These are phyloP conservation scores for Mus pahari DNA, from an alignment of 2,113 vertebrate species.

Conservation along the genomic window DNA sequence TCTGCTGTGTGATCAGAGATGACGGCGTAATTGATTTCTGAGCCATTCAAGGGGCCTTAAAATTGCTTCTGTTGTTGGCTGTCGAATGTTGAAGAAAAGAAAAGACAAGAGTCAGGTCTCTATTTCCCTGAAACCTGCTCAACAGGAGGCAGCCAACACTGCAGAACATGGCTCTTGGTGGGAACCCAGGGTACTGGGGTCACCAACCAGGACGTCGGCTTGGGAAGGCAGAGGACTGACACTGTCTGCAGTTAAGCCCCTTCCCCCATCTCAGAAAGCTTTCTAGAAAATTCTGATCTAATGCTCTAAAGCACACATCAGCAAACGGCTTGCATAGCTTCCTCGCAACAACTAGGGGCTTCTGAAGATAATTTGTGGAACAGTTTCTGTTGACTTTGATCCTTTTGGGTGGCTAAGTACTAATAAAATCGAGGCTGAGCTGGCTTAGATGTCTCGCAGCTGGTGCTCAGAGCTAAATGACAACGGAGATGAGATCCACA, in stretches of 20 bases:
- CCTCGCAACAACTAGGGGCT: background rate
- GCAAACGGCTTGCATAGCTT: background rate
- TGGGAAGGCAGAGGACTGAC: background rate
- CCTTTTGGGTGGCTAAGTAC: constrained; percentile 48
- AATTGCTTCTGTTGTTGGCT: constrained; percentile 44
- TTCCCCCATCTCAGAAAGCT: background rate
- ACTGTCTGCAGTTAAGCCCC: background rate
- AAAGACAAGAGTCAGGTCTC: background rate
- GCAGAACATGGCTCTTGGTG: constrained; percentile 13
- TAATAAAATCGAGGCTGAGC: constrained; percentile 53
- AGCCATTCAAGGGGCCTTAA: constrained; percentile 51
- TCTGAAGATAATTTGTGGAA: background rate
- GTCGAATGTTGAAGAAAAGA: background rate
- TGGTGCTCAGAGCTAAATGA: constrained; percentile 44
- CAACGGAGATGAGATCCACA: constrained; percentile 25
- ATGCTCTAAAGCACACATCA: accelerated
- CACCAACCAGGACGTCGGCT: accelerated
- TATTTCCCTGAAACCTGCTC: constrained; percentile 65
- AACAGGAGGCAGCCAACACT: constrained; percentile 74
- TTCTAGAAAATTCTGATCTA: background rate
- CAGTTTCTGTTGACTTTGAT: constrained; percentile 54
- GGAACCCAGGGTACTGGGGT: background rate
- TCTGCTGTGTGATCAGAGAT: constrained; percentile 27
- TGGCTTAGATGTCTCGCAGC: constrained; percentile 60
- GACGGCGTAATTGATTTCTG: constrained; percentile 59